Conservation (phyloP, 2,888 invertebrate genomes). For the Polyploca ridens region DNA sequence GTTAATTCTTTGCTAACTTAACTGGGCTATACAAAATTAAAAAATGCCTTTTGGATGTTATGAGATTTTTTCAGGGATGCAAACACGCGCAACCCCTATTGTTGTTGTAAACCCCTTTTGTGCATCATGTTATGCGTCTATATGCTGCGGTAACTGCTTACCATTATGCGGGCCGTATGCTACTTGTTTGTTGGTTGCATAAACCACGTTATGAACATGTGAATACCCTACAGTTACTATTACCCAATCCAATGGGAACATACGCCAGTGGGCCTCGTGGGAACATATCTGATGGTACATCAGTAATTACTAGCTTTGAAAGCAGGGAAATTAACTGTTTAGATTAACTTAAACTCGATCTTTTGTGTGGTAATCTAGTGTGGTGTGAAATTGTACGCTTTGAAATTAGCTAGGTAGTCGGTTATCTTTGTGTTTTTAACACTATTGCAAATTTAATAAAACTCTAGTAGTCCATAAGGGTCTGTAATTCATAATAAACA, state of each 20-base stretch:
- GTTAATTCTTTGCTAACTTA: too few relatives aligned
- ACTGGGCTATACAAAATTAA: too few relatives aligned
- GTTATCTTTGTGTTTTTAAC: not conserved
- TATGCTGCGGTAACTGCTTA: too few relatives aligned
- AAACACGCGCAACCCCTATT: too few relatives aligned
- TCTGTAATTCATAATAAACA: too few relatives aligned
- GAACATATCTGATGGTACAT: not conserved
- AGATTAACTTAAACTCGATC: constrained; percentile 5
- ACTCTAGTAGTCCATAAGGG: too few relatives aligned
- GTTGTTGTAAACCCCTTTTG: too few relatives aligned
- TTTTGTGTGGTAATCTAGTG: not conserved
- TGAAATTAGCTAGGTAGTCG: not conserved
- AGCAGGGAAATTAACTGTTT: constrained; percentile 9
- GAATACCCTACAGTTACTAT: not conserved
- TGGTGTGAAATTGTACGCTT: constrained; percentile 5
- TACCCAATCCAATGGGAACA: constrained; percentile 7
- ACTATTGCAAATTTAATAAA: too few relatives aligned
- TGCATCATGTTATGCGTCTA: too few relatives aligned
- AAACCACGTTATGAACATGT: not conserved
- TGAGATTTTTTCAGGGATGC: too few relatives aligned
- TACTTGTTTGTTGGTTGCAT: not conserved
- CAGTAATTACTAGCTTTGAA: constrained; percentile 10
- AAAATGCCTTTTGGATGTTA: too few relatives aligned
- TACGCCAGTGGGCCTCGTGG: not conserved
- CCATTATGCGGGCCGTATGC: too few relatives aligned